Evolutionary conservation across 37 sponge, comb jelly and placozoan species (phyloP).

Genomic region (Dysidea cf. avara): DNA sequence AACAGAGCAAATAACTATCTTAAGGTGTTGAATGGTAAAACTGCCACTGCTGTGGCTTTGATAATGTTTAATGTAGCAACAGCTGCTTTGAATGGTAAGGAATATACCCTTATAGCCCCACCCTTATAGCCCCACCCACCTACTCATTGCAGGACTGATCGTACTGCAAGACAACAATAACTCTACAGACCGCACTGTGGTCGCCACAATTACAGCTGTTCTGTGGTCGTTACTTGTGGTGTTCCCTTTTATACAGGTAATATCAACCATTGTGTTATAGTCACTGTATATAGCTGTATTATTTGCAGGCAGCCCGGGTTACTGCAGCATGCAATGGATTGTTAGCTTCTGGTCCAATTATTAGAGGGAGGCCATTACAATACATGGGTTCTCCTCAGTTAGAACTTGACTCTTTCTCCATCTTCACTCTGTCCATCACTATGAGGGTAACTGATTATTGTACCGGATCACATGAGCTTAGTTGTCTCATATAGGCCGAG

Average conservation of each 20-base stretch:
- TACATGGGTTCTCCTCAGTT: slow-evolving; percentile 50
- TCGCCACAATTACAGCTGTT: slow-evolving; percentile 23
- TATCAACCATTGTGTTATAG: no score
- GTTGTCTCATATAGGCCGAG: slow-evolving; percentile 50
- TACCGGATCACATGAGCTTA: no score
- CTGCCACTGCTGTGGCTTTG: slow-evolving; percentile 57
- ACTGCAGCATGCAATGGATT: slow-evolving; percentile 45
- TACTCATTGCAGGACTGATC: slow-evolving; percentile 27
- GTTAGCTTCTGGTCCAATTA: slow-evolving; percentile 28
- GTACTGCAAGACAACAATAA: no score
- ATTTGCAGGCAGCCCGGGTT: slow-evolving; percentile 69
- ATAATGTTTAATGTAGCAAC: slow-evolving; percentile 58
- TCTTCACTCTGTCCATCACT: slow-evolving; percentile 32
- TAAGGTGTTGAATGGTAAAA: slow-evolving; percentile 63
- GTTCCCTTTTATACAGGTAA: slow-evolving; percentile 61
- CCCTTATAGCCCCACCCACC: no score
- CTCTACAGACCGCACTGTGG: neutral
- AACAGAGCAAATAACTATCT: slow-evolving; percentile 47
- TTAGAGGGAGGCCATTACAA: slow-evolving; percentile 57
- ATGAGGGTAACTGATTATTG: slow-evolving; percentile 51
- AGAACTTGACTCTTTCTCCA: slow-evolving; percentile 58
- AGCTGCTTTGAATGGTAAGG: slow-evolving; percentile 42
- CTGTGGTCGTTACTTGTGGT: slow-evolving; percentile 48
- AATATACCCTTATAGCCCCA: neutral
- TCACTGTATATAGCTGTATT: no score